phyloP scores from a whole-genome alignment of 2,888 invertebrate species.

The Dynastes maya region DNA sequence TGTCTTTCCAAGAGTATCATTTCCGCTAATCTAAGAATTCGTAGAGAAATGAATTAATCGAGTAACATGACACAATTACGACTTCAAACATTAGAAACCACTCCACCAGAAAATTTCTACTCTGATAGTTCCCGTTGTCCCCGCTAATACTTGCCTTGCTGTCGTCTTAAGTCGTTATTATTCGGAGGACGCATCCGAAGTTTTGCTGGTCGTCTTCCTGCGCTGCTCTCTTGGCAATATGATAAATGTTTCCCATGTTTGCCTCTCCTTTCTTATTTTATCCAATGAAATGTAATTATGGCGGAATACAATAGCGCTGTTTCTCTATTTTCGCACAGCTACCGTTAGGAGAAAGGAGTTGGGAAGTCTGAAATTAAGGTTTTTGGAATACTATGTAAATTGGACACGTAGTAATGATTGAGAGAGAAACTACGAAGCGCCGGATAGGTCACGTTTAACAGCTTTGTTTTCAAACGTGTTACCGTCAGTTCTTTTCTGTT shows the following conservation, averaged over 20 bases:
- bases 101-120: no score
- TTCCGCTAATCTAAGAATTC: no score
- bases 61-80: no score
- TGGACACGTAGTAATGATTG: slow-evolving; percentile 2
- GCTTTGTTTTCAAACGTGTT: slow-evolving; percentile 30
- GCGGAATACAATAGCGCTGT: slow-evolving; percentile 1
- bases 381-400: slow-evolving; percentile 25
- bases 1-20: background rate
- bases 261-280: slow-evolving; percentile 13
- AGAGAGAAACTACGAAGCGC: background rate
- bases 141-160: no score
- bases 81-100: no score
- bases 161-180: background rate
- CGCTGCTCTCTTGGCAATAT: background rate
- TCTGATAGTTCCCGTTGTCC: no score
- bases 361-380: background rate
- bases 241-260: slow-evolving; percentile 26
- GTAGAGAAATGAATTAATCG: no score
- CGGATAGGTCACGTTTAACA: slow-evolving; percentile 27
- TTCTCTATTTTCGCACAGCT: background rate
- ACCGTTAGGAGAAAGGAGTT: background rate
- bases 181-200: slow-evolving; percentile 15
- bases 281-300: slow-evolving; percentile 35
- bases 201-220: background rate
- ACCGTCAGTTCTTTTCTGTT: background rate